These are phyloP conservation scores for Chaunax sp. DNA, from an alignment of 2,797 vertebrate species.

Conservation along the genomic window DNA sequence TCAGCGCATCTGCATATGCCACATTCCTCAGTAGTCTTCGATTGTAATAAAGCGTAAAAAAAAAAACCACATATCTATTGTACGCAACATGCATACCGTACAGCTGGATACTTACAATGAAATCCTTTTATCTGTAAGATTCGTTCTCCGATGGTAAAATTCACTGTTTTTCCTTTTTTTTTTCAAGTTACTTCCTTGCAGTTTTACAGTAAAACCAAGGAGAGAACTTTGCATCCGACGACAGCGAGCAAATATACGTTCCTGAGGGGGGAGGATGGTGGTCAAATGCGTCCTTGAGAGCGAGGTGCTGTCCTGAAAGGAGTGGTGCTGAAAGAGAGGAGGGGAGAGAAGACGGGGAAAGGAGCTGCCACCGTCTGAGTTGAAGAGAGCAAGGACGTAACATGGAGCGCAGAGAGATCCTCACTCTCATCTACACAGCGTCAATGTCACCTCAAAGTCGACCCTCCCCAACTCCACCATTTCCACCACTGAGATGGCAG, in stretches of 20 bases:
- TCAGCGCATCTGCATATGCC: constrained; percentile 31
- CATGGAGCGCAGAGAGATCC: constrained; percentile 78
- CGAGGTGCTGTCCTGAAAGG: constrained; percentile 84
- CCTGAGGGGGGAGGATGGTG: constrained; percentile 64
- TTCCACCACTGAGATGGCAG: constrained; percentile 84
- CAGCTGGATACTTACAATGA: constrained; percentile 70
- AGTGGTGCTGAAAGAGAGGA: constrained; percentile 85
- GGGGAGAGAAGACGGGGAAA: constrained; percentile 75
- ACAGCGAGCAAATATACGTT: constrained; percentile 62
- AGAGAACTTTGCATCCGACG: constrained; percentile 74
- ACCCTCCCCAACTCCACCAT: constrained; percentile 86
- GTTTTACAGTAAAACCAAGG: constrained; percentile 59
- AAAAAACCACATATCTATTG: neutral
- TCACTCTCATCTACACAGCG: constrained; percentile 84
- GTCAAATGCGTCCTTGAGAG: constrained; percentile 65
- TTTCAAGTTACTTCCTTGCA: constrained; percentile 71
- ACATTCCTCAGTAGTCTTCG: constrained; percentile 23
- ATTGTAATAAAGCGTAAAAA: neutral
- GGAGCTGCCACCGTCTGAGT: constrained; percentile 81
- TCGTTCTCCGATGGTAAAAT: constrained; percentile 48
- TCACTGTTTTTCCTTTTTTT: constrained; percentile 8
- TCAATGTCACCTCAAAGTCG: constrained; percentile 88
- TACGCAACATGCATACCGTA: neutral
- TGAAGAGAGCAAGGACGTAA: constrained; percentile 81
- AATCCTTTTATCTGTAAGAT: constrained; percentile 45